Evolutionary conservation across 2,113 vertebrate genomes (phyloP).

Genomic region (Nycticebus coucang): DNA sequence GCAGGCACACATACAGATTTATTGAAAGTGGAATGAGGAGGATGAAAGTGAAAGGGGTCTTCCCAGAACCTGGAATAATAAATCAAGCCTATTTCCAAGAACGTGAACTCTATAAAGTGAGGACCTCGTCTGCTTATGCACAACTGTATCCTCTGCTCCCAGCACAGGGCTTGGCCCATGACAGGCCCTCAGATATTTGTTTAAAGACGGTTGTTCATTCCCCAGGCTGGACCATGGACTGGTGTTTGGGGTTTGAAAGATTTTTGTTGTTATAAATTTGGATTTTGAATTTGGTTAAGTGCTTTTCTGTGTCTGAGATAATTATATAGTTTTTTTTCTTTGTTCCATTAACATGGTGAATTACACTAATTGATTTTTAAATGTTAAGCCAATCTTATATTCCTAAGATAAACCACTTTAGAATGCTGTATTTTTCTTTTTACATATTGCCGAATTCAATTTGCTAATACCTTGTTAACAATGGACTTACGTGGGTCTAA

Average conservation of each 20-base stretch:
- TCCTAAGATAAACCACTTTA: background rate
- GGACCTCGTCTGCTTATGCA: background rate
- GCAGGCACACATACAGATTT: background rate
- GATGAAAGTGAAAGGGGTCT: background rate
- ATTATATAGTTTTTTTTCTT: background rate
- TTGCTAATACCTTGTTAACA: conserved; percentile 41
- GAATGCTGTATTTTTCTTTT: background rate
- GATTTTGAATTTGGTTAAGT: conserved; percentile 19
- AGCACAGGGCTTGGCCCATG: background rate
- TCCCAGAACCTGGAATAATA: background rate
- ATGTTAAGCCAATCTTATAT: background rate
- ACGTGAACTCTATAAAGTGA: background rate
- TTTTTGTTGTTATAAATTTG: background rate
- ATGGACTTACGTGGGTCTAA: background rate
- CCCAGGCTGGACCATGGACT: background rate
- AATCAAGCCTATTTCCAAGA: background rate
- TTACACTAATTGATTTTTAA: background rate
- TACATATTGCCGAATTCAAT: background rate
- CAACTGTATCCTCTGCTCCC: background rate
- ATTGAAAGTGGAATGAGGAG: background rate
- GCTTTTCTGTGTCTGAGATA: background rate
- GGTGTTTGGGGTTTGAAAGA: too few species aligned
- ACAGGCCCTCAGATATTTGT: background rate
- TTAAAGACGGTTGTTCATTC: background rate
- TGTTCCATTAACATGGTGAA: background rate